A percentile compares a stretch with the other conserved stretches of the same genome.
Evolutionary conservation across 2,113 vertebrate species (phyloP).

Genomic region (Aldabrachelys gigantea): DNA sequence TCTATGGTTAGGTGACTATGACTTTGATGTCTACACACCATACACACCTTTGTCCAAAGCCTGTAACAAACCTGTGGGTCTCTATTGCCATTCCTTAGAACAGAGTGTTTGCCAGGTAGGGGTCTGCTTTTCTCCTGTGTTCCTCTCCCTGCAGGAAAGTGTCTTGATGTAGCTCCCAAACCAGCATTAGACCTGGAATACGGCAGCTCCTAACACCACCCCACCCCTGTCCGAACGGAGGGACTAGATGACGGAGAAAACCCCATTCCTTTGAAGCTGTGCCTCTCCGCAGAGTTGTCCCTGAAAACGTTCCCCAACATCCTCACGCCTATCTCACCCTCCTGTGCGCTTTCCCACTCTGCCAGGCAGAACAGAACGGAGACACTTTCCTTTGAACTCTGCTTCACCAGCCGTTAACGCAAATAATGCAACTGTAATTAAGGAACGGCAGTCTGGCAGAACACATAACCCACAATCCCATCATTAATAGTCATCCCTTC

Average conservation of each 20-base stretch:
- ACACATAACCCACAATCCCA: not conserved
- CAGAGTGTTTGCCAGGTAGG: not conserved
- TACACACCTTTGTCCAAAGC: not conserved
- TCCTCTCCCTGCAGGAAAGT: not conserved
- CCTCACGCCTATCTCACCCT: rapidly evolving
- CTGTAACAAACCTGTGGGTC: not conserved
- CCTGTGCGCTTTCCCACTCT: not conserved
- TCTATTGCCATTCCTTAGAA: not conserved
- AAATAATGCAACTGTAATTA: not conserved
- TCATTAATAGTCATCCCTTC: not conserved
- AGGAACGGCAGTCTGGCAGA: constrained; percentile 8
- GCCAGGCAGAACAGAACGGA: not conserved
- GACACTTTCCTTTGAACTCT: not conserved
- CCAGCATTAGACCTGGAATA: not conserved
- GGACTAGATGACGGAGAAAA: not conserved
- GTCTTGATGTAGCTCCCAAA: not conserved
- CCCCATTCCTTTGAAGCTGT: not conserved
- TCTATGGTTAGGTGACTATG: not conserved
- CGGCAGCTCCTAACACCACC: too few relatives aligned
- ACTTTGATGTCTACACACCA: not conserved
- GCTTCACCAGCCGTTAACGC: not conserved
- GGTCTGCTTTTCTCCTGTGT: not conserved
- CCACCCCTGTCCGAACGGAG: not conserved
- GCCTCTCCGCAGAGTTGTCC: not conserved
- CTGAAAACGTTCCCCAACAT: not conserved